Conservation (phyloP, 1,140 invertebrate genomes). For the Bombus vancouverensis region DNA sequence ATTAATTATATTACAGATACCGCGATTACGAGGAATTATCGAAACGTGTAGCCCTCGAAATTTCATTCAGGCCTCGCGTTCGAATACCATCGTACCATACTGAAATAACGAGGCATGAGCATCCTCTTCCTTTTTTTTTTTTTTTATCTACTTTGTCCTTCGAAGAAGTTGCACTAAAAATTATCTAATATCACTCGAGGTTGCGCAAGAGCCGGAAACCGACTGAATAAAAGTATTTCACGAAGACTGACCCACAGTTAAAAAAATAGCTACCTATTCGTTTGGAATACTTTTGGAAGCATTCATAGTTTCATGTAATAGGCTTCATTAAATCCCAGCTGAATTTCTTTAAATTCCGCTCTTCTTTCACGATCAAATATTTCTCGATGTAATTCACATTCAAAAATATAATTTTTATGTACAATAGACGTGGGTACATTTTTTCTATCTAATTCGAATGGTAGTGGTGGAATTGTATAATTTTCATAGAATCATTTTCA, state of each 20-base stretch:
- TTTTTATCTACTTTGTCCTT: not conserved
- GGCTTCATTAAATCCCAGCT: conserved; percentile 51
- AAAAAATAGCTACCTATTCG: conserved; percentile 42
- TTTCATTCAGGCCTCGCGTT: not conserved
- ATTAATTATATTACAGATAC: conserved; percentile 28
- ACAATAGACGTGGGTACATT: no score
- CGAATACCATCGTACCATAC: not conserved
- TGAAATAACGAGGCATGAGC: not conserved
- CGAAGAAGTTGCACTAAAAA: not conserved
- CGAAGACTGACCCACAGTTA: conserved; percentile 13
- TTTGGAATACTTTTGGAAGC: conserved; percentile 8
- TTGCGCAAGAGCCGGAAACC: not conserved
- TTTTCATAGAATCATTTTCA: no score
- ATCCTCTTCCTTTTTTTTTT: not conserved
- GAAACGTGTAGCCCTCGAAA: not conserved
- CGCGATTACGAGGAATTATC: conserved; percentile 25
- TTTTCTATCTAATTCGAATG: no score
- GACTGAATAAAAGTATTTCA: conserved; percentile 49
- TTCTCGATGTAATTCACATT: conserved; percentile 33
- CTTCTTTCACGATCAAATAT: conserved; percentile 2
- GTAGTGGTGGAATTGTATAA: no score
- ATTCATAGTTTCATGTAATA: conserved; percentile 46
- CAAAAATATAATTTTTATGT: not conserved
- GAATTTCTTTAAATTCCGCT: conserved; percentile 52
- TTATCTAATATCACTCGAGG: not conserved